phyloP scores from a whole-genome alignment of 1,140 invertebrate species.

The Atta texana region DNA sequence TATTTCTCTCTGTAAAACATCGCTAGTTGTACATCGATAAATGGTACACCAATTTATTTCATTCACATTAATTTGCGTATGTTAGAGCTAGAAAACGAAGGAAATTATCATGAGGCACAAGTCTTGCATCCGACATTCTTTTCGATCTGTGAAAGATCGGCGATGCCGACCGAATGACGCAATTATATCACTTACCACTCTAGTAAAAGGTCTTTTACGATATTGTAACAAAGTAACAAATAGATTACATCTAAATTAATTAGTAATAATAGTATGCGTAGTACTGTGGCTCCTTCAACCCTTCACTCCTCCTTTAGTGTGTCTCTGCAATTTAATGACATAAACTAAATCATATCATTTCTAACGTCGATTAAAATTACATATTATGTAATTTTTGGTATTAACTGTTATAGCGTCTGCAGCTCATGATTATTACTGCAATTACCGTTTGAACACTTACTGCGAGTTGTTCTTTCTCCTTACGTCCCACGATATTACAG shows the following conservation, averaged over 20 bases:
- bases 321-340: slow-evolving; percentile 77
- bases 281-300: slow-evolving; percentile 72
- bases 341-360: not conserved
- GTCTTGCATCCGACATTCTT: slow-evolving; percentile 14
- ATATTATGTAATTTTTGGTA: not conserved
- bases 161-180: not conserved
- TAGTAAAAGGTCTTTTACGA: slow-evolving; percentile 39
- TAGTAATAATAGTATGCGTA: slow-evolving; percentile 69
- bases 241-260: slow-evolving; percentile 81
- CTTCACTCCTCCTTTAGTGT: slow-evolving; percentile 75
- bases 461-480: slow-evolving; percentile 79
- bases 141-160: slow-evolving; percentile 22
- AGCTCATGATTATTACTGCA: not conserved
- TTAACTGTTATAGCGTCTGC: not conserved
- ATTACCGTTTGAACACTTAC: slow-evolving; percentile 63
- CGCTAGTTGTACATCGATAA: slow-evolving; percentile 40
- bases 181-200: slow-evolving; percentile 57
- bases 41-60: slow-evolving; percentile 40
- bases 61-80: slow-evolving; percentile 32
- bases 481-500: slow-evolving; percentile 85
- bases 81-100: slow-evolving; percentile 15
- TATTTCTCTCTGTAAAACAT: slow-evolving; percentile 47
- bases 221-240: slow-evolving; percentile 81
- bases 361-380: slow-evolving; percentile 5
- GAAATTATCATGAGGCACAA: not conserved